Base-by-base conservation (phyloP, 1,140 invertebrate genomes). In the Sesamia nonagrioides region DNA sequence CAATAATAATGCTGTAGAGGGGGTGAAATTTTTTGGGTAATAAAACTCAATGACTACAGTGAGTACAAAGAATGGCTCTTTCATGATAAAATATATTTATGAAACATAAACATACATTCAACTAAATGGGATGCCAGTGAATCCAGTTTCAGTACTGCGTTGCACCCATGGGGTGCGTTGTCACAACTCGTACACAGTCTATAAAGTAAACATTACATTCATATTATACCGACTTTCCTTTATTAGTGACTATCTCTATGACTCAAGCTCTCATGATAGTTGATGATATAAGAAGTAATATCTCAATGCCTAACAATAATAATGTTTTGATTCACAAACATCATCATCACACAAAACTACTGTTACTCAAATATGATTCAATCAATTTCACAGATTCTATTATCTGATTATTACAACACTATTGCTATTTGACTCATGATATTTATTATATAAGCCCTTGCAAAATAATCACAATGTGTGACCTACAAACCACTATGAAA, bases 151-250 rank as follows among this genome's bases (percentile, higher is more conserved):
- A 99, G 95, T 33, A 98, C 95, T 60, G 96, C 95, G 81, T 96
- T 96, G 93, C 99, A 99, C 35, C 99, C 99, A 95, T 98, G 97
- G 50, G 96, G 95, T 60, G 97, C 96, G 95, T 99, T 99, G 95
- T 99, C 98, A 96, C 98, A 99, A 86, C 96, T 96, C 80, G 99
- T 98, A 85, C 97, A 97, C 66, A 99, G 95, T 92, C 98, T 97
- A 91, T 13, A 75, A 75, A 17, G 27, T 35, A 80, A 95, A 92
- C 52, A 63, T 52, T 61, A 7, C 61, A 80, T 80, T 75, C 5
- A 48, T 33, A 21, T 69, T 48, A 11, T 56, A 35, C 58, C 61
- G 45, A 40, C 18, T 56, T 71, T 18, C 13, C 13, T 37, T 17
- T 15, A 54, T 21, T 42, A 48, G 21, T 66, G 11, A 33, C 54